phyloP scores from a whole-genome alignment of 2,888 invertebrate species.

The Iphiclides podalirius region DNA sequence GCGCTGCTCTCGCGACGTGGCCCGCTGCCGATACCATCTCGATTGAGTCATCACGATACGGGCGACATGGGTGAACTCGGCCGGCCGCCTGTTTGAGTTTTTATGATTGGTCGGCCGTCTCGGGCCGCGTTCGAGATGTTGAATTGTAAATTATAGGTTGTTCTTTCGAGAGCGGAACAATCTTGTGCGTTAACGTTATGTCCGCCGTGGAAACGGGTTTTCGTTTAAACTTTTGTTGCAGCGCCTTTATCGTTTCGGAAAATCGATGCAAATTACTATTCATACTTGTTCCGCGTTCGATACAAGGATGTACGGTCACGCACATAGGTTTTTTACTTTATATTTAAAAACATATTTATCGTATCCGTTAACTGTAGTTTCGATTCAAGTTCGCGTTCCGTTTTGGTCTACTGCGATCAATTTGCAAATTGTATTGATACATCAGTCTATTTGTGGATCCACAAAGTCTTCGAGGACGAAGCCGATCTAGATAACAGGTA shows the following conservation, averaged over 20 bases:
- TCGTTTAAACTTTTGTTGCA: background rate
- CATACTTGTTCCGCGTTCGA: too few species aligned
- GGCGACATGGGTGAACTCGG: conserved; percentile 29
- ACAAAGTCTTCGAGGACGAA: background rate
- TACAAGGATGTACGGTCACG: too few species aligned
- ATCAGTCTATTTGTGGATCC: too few species aligned
- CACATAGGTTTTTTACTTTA: too few species aligned
- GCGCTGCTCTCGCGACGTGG: too few species aligned
- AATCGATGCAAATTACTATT: too few species aligned
- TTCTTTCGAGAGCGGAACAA: background rate
- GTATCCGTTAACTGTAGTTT: too few species aligned
- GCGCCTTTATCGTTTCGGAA: too few species aligned
- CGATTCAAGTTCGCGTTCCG: too few species aligned
- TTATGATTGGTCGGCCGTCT: background rate
- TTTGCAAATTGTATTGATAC: too few species aligned
- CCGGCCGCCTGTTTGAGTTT: conserved; percentile 10
- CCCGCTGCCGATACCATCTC: conserved; percentile 35
- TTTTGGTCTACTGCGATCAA: too few species aligned
- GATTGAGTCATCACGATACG: conserved; percentile 39
- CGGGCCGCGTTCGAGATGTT: background rate
- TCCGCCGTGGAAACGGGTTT: background rate
- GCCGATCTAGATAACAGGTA: background rate
- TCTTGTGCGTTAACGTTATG: background rate
- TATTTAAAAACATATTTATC: too few species aligned
- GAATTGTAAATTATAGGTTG: conserved; percentile 1